phyloP scores from a whole-genome alignment of 1,140 invertebrate species.

The Solenopsis invicta region DNA sequence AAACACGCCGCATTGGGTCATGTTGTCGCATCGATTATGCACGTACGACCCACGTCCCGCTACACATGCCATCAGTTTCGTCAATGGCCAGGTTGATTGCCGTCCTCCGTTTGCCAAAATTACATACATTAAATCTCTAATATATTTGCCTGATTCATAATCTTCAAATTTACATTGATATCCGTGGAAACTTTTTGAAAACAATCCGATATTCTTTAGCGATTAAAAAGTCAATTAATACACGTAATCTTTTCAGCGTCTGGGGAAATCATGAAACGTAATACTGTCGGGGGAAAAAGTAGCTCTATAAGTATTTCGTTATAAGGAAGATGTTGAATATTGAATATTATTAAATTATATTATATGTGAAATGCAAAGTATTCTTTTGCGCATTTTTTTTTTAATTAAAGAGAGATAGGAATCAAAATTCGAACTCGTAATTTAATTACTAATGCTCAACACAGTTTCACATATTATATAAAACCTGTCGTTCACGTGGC shows the following conservation, averaged over 20 bases:
- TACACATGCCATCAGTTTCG: constrained; percentile 71
- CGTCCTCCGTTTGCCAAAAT: background rate
- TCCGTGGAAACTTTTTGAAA: background rate
- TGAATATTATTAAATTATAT: background rate
- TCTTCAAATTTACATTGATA: background rate
- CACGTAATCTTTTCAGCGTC: background rate
- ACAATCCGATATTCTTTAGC: background rate
- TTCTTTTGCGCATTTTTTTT: background rate
- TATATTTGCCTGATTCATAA: constrained; percentile 8
- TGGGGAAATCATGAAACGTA: constrained; percentile 7
- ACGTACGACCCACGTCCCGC: constrained; percentile 79
- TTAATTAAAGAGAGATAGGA: background rate
- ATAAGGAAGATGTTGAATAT: background rate
- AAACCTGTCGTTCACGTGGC: no score
- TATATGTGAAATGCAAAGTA: background rate
- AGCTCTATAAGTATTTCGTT: background rate
- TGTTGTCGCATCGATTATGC: constrained; percentile 82
- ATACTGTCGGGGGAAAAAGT: background rate
- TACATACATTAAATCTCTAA: constrained; percentile 22
- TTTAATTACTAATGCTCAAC: constrained; percentile 1
- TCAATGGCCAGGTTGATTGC: constrained; percentile 79
- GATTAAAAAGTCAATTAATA: background rate
- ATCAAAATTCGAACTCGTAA: background rate
- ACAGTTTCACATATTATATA: background rate
- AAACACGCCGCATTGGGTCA: constrained; percentile 69